These are phyloP conservation scores for Microplitis demolitor DNA, from an alignment of 1,140 invertebrate species.

Conservation along the genomic window DNA sequence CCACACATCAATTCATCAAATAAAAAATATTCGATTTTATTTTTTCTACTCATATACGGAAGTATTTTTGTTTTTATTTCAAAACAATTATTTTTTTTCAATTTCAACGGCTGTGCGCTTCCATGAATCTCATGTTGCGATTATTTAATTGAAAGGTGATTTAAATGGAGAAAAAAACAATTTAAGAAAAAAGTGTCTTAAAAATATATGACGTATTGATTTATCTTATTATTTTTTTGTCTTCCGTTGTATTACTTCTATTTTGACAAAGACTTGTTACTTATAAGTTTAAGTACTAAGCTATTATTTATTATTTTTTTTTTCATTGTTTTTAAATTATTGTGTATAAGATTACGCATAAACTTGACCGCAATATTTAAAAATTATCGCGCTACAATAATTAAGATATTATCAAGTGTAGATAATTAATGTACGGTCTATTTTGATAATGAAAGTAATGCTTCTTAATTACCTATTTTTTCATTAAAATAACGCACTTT, in stretches of 20 bases:
- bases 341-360: no score
- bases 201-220: neutral
- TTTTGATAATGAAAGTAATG: no score
- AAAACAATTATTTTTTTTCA: conserved; percentile 2
- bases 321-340: neutral
- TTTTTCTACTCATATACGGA: neutral
- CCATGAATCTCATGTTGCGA: conserved; percentile 26
- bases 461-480: no score
- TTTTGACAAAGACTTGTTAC: neutral
- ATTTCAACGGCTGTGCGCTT: conserved; percentile 25
- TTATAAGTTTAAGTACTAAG: neutral
- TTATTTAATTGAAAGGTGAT: neutral
- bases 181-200: neutral
- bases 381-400: no score
- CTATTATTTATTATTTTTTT: neutral
- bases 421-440: no score
- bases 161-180: neutral
- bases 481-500: no score
- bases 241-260: neutral
- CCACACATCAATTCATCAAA: neutral
- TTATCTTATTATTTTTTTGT: neutral
- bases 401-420: no score
- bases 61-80: neutral
- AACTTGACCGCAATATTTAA: no score
- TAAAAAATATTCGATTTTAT: neutral